Evolutionary conservation across 2,888 invertebrate genomes (phyloP).

Genomic region (Nyleta sp.): DNA sequence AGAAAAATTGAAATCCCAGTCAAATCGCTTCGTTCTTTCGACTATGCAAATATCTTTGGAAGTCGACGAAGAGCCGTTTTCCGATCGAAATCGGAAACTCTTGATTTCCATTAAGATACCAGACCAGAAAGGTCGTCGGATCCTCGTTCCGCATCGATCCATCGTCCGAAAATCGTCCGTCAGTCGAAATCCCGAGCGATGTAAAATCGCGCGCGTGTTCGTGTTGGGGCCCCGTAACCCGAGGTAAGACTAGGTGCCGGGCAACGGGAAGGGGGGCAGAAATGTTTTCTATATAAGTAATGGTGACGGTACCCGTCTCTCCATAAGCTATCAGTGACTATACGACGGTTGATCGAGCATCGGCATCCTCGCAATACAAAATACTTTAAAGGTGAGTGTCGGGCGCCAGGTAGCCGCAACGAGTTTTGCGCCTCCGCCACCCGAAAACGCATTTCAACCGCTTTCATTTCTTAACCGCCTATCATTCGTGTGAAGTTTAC

Average conservation of each 20-base stretch:
- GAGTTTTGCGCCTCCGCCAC: too few species aligned
- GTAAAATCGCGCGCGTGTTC: conserved; percentile 61
- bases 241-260: conserved; percentile 72
- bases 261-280: conserved; percentile 73
- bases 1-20: too few species aligned
- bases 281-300: conserved; percentile 80
- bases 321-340: conserved; percentile 78
- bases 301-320: conserved; percentile 76
- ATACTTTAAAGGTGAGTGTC: conserved; percentile 68
- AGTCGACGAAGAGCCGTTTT: too few species aligned
- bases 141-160: background rate
- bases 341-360: conserved; percentile 63
- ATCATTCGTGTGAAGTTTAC: too few species aligned
- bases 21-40: too few species aligned
- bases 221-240: conserved; percentile 68
- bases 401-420: too few species aligned
- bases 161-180: background rate
- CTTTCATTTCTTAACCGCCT: too few species aligned
- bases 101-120: background rate
- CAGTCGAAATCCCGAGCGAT: conserved; percentile 68
- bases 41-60: too few species aligned
- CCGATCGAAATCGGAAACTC: background rate
- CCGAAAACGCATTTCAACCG: too few species aligned
- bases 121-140: background rate
- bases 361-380: conserved; percentile 59